Conservation (phyloP, 1,140 invertebrate species). For the Macrobrachium rosenbergii region DNA sequence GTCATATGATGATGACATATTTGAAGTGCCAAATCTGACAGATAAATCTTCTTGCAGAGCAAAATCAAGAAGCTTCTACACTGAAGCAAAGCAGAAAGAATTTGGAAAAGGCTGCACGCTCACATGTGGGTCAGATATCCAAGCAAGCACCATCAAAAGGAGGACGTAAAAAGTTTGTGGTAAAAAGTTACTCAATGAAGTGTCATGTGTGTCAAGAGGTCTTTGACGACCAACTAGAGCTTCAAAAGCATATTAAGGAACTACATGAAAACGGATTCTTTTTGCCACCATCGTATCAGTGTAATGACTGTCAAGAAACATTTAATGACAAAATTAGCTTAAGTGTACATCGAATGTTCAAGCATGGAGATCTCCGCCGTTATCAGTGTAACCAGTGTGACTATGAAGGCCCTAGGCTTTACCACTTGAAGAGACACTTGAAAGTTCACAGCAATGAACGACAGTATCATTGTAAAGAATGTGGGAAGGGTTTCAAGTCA, state of each 20-base stretch:
- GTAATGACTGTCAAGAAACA: slow-evolving; percentile 4
- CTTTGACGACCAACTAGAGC: not conserved
- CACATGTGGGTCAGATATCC: no score
- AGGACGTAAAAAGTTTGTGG: no score
- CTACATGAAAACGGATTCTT: not conserved
- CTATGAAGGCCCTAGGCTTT: slow-evolving; percentile 52
- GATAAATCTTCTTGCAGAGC: not conserved
- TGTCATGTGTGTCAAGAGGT: slow-evolving; percentile 23
- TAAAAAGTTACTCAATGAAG: not conserved
- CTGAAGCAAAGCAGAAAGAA: no score
- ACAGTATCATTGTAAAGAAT: slow-evolving; percentile 23
- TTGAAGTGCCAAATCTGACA: no score
- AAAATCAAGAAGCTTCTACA: not conserved
- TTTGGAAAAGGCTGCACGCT: no score
- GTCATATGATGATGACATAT: no score
- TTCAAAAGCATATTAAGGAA: not conserved
- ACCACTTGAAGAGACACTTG: slow-evolving; percentile 53
- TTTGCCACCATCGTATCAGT: slow-evolving; percentile 9
- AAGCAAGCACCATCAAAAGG: no score
- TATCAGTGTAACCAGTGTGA: slow-evolving; percentile 52
- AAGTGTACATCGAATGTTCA: slow-evolving; percentile 28
- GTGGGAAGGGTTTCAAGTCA: slow-evolving; percentile 40
- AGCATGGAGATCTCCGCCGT: slow-evolving; percentile 26
- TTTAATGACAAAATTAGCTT: slow-evolving; percentile 33
- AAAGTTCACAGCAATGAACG: slow-evolving; percentile 44